phyloP scores from a whole-genome alignment of 2,888 invertebrate species.

The Deilephila porcellus region DNA sequence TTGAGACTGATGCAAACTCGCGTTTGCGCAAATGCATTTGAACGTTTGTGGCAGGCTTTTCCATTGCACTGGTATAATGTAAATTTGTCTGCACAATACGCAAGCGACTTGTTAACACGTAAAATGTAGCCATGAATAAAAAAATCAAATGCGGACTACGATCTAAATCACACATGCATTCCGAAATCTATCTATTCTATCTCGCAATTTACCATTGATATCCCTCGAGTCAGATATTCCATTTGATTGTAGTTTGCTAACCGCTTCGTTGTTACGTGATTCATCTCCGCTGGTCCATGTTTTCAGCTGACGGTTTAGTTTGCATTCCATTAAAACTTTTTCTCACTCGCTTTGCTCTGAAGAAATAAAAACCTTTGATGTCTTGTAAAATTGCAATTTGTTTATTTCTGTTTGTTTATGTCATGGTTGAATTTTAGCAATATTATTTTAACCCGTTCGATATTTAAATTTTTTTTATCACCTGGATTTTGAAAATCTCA shows the following conservation, averaged over 20 bases:
- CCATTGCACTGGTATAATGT: no score
- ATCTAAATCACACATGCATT: neutral
- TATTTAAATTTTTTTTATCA: neutral
- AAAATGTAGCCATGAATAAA: no score
- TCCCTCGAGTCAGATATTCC: conserved; percentile 5
- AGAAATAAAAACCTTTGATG: neutral
- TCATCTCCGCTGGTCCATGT: neutral
- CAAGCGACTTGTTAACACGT: no score
- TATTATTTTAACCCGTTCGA: neutral
- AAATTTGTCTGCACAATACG: no score
- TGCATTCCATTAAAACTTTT: conserved; percentile 6
- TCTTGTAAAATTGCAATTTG: neutral
- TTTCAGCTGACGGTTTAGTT: neutral
- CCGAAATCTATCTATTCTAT: neutral
- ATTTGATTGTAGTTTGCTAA: conserved; percentile 3
- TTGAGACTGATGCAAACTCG: no score
- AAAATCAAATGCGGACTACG: no score
- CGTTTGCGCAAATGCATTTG: no score
- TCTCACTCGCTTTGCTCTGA: neutral
- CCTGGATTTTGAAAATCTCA: neutral
- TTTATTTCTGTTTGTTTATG: no score
- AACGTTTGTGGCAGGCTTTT: no score
- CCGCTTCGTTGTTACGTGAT: neutral
- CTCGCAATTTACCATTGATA: neutral
- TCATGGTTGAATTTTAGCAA: no score